Evolutionary conservation across 2,888 invertebrate species (phyloP), one percentile per base, ranked within the genome.

Genomic region (Conus canariensis): DNA sequence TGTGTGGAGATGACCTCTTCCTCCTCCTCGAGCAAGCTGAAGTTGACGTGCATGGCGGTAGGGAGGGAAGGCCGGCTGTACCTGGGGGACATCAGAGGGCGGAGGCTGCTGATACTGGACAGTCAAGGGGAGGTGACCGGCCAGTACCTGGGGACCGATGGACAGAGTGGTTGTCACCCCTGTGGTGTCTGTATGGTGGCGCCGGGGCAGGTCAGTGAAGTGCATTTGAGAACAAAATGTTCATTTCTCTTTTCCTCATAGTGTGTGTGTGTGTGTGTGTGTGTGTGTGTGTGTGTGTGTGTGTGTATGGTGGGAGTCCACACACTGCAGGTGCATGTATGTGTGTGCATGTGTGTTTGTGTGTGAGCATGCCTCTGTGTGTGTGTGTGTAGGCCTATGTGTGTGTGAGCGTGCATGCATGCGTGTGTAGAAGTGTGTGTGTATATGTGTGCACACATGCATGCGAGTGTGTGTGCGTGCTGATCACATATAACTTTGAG

Each of bases 91-190:
- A 64, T 30, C 1, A 82, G 30, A 9, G 74, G 83, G 16, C 85
- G 74, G 4, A 58, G 88, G 64, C 22, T 91, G 19, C 30, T 88
- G 70, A 80, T 91, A 19, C 67, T 90, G 56, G 85, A 87, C 30
- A 22, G 60, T 16, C 67, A 64, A 19, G 87, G 88, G 12, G 60
- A 87, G 12, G n/a, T 88, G 85, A 90, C 25, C 19, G 70, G 86
- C 14, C 90, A 90, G 83, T 91, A 91, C 87, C 85, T 85, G 25
- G 91, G 91, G 3, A 87, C 87, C 0, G 90, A 87, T 45, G 91
- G 90, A 59, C 88, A 80, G 59, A 45, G 88, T 25, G 85, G 85
- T 16, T 90, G 90, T 58, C 70, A 60, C 5, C 88, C 88, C n/a
- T 58, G 80, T 30, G 85, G 87, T n/a, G 90, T 88, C 30, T 90